Evolutionary conservation across 2,797 vertebrate species (phyloP), one percentile per base, ranked within the genome.

Genomic region (Alca torda): DNA sequence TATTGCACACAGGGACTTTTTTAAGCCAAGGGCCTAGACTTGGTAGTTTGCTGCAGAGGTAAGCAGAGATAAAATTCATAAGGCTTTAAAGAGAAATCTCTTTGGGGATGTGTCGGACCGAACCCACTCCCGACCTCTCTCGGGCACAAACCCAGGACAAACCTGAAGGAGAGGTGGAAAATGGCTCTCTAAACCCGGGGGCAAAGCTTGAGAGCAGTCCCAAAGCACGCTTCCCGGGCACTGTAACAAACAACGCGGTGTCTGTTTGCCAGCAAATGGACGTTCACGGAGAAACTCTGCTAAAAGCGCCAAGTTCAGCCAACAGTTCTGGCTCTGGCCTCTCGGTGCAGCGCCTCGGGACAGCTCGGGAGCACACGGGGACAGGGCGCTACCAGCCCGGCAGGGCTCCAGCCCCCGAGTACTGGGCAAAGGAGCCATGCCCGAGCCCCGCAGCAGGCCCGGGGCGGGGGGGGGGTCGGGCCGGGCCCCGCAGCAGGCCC

Each of bases 171-270:
- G 80, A 81, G 57, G 67, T 0, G 2, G 15, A 46, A 14, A 21
- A 14, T 5, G 14, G 11, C 8, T 13, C 11, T 0, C 25, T 2
- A 16, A 43, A 51, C 1, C 15, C 41, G 24, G 9, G 7, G 10
- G 6, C 14, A 33, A 3, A 5, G 19, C 5, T 46, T 56, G 23
- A 37, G 57, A 16, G 57, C 24, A 24, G 14, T 31, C 67, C 35
- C 39, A 3, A 25, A 23, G 12, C 1, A 3, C 7, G 0, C 19
- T 20, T 3, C 28, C 5, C 7, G 5, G 37, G 13, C 59, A 12
- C 1, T 10, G 1, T 3, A 10, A 14, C 33, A 9, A 16, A 24
- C 56, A 19, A 5, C 0, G 0, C 2, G 11, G 16, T 0, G 2
- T 1, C 8, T 16, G 6, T 33, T 33, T 9, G 4, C 30, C 33